Conservation (phyloP, 2,797 vertebrate species). For the Vultur gryphus region DNA sequence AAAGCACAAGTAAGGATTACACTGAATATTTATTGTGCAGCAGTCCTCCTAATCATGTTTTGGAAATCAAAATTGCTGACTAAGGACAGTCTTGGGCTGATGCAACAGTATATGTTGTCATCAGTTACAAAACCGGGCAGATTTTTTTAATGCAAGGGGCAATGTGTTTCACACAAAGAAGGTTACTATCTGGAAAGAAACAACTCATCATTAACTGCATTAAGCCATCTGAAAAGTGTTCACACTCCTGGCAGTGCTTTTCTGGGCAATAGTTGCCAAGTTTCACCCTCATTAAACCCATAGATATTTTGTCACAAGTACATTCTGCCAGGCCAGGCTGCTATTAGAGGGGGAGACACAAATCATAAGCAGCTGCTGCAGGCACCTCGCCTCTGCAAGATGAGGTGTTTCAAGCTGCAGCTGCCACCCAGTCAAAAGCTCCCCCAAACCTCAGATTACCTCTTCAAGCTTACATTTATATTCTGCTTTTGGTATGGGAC, state of each 20-base stretch:
- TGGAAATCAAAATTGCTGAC: not conserved
- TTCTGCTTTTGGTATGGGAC: not conserved
- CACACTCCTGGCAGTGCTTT: not conserved
- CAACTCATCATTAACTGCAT: slow-evolving; percentile 34
- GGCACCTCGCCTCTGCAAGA: slow-evolving; percentile 27
- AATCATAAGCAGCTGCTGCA: slow-evolving; percentile 53
- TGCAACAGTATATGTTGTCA: not conserved
- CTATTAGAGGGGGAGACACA: not conserved
- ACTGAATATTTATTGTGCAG: not conserved
- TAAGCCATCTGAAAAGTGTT: slow-evolving; percentile 41
- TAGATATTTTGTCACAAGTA: slow-evolving; percentile 43
- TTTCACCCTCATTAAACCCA: slow-evolving; percentile 69
- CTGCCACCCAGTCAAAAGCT: slow-evolving; percentile 41
- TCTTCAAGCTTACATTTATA: slow-evolving; percentile 17
- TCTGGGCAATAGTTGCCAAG: slow-evolving; percentile 30
- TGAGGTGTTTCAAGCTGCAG: slow-evolving; percentile 44
- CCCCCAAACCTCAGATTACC: slow-evolving; percentile 32
- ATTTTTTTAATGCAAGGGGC: not conserved
- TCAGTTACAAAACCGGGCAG: not conserved
- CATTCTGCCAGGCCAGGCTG: slow-evolving; percentile 49
- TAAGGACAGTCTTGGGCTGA: not conserved
- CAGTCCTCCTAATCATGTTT: not conserved
- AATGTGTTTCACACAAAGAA: not conserved
- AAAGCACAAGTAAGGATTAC: not conserved
- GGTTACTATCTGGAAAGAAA: slow-evolving; percentile 3